Base-by-base conservation (phyloP, 2,888 invertebrate genomes). In the Lamellibrachia columna region DNA sequence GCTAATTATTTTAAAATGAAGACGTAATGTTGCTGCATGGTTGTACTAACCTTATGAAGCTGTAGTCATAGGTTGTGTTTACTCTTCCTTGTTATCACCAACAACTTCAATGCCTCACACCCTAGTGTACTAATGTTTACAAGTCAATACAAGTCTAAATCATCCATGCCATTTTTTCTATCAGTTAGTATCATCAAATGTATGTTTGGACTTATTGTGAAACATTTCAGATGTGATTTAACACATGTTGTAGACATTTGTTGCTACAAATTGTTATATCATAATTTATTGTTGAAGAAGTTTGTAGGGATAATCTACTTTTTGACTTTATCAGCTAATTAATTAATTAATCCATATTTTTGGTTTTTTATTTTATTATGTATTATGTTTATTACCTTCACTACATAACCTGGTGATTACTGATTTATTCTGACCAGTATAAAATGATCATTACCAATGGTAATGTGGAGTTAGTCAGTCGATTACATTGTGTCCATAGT, bases 111-210 rank as follows among this genome's bases (percentile, higher is more conserved):
- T 40, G 40, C 40, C 40, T 40, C 40, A 40, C 40, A 1, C 40
- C 1, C 40, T 40, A 40, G 40, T 40, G 40, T 40, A 75, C 6
- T 75, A 75, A 15, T 75, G n/a, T 75, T 75, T 55, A 55, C 9
- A 55, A 55, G 55, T 55, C 9, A 9, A 75, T 40, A 75, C 15
- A 75, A 75, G 75, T 75, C 2, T 6, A 22, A 75, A 75, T 75
- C 22, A 22, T 75, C 22, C 6, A 75, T 75, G 75, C 22, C 22
- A 75, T 75, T 75, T 75, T 75, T 75, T 75, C 6, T 75, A 75
- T 75, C n/a, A n/a, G n/a, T 75, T 75, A n/a, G n/a, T 75, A 75
- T 75, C 75, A 75, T 75, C 75, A 22, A n/a, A 75, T 75, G n/a
- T 22, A 75, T 75, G 75, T 75, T 22, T 75, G 8, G 55, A 55